Conservation (phyloP, 2,888 invertebrate species). For the Cistogaster globosa region DNA sequence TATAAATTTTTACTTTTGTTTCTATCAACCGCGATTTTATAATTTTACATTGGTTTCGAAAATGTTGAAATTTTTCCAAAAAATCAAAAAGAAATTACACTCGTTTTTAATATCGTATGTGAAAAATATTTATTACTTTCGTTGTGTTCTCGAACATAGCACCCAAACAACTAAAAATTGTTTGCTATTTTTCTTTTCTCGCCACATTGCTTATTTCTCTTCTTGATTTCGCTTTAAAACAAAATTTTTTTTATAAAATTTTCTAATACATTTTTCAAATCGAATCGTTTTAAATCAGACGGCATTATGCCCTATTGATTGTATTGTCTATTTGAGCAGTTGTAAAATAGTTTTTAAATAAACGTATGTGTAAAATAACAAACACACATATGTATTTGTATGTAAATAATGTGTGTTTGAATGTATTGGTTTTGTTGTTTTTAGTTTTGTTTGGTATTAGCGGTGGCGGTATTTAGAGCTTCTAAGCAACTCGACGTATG, state of each 20-base stretch:
- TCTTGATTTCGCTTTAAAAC: constrained; percentile 35
- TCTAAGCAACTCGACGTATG: constrained; percentile 44
- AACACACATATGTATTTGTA: neutral
- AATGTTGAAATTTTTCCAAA: constrained; percentile 28
- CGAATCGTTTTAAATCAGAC: constrained; percentile 65
- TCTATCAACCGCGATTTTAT: constrained; percentile 46
- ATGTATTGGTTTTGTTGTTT: constrained; percentile 12
- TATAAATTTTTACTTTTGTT: neutral
- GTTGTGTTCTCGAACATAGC: constrained; percentile 67
- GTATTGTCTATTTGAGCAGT: constrained; percentile 46
- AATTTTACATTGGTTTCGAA: neutral
- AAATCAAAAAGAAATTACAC: neutral
- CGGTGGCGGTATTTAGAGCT: constrained; percentile 64
- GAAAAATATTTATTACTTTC: constrained; percentile 46
- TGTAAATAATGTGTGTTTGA: neutral
- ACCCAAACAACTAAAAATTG: constrained; percentile 66
- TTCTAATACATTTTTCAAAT: constrained; percentile 67
- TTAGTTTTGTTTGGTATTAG: constrained; percentile 43
- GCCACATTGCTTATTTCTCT: constrained; percentile 50
- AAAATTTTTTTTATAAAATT: constrained; percentile 39
- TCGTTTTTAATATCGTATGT: no score
- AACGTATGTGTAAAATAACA: neutral
- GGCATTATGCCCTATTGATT: constrained; percentile 58
- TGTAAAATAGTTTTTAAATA: constrained; percentile 25
- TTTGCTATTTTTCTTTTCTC: constrained; percentile 68